These are phyloP conservation scores for Hystrix brachyura DNA, from an alignment of 2,113 vertebrate species.

Conservation along the genomic window DNA sequence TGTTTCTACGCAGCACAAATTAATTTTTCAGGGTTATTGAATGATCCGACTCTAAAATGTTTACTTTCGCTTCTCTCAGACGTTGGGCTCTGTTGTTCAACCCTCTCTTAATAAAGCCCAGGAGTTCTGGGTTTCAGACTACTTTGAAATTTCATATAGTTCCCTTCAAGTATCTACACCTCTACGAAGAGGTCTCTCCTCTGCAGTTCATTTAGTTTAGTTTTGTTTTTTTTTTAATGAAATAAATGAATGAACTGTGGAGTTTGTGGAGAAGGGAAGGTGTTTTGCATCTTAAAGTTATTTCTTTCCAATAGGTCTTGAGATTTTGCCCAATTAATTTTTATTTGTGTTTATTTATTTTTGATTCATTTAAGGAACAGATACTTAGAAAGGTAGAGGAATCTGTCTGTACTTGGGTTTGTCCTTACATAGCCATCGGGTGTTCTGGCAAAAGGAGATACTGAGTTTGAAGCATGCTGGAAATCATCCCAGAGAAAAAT, in stretches of 20 bases:
- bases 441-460: slow-evolving; percentile 62
- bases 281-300: not conserved
- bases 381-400: slow-evolving; percentile 38
- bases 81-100: not conserved
- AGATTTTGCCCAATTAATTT: slow-evolving; percentile 47
- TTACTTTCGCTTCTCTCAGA: slow-evolving; percentile 23
- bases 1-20: slow-evolving; percentile 56
- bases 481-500: slow-evolving; percentile 35
- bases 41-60: slow-evolving; percentile 35
- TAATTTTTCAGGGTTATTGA: slow-evolving; percentile 69
- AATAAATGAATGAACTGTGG: not conserved
- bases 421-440: slow-evolving; percentile 71
- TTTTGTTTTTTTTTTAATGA: not conserved
- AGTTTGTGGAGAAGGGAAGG: not conserved
- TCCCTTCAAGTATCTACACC: not conserved
- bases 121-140: slow-evolving; percentile 60
- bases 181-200: not conserved
- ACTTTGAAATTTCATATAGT: not conserved
- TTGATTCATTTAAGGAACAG: not conserved
- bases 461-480: slow-evolving; percentile 37
- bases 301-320: slow-evolving; percentile 23
- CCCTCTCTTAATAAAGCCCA: slow-evolving; percentile 56
- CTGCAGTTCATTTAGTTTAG: not conserved
- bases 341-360: not conserved
- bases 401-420: slow-evolving; percentile 62